phyloP scores from a whole-genome alignment of 2,888 invertebrate genomes.

The Choristoneura rosaceana region DNA sequence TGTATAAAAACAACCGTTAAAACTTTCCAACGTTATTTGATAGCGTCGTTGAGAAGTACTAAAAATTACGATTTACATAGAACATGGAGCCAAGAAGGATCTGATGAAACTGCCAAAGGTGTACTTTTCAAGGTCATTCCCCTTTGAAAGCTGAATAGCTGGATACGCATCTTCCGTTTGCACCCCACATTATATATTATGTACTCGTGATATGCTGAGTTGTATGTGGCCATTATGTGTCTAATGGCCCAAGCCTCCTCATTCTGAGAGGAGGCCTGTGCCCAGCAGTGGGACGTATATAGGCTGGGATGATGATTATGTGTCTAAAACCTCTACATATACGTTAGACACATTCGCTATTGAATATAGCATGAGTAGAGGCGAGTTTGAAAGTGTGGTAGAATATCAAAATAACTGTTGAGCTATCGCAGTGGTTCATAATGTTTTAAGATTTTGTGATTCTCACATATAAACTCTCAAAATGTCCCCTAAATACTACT shows the following conservation, averaged over 20 bases:
- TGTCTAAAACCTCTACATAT: background rate
- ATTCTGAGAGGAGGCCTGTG: too few relatives aligned
- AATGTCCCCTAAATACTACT: too few relatives aligned
- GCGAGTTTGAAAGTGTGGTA: background rate
- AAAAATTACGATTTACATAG: constrained; percentile 35
- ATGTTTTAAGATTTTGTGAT: too few relatives aligned
- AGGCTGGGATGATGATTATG: too few relatives aligned
- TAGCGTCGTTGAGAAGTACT: constrained; percentile 21
- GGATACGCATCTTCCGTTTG: constrained; percentile 7
- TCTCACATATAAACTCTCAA: too few relatives aligned
- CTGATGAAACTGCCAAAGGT: constrained; percentile 14
- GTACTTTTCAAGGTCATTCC: constrained; percentile 31
- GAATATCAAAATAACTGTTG: too few relatives aligned
- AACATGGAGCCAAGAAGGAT: constrained; percentile 30
- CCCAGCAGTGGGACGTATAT: too few relatives aligned
- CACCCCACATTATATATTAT: background rate
- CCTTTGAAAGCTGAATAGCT: constrained; percentile 26
- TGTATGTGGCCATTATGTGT: background rate
- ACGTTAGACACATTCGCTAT: background rate
- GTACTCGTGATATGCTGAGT: background rate
- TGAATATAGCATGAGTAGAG: background rate
- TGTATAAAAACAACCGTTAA: constrained; percentile 14
- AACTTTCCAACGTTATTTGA: constrained; percentile 28
- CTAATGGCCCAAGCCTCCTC: too few relatives aligned
- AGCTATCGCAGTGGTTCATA: too few relatives aligned